Evolutionary conservation across 2,888 invertebrate species (phyloP), one percentile per base, ranked within the genome.

Genomic region (Subacronicta megacephala): DNA sequence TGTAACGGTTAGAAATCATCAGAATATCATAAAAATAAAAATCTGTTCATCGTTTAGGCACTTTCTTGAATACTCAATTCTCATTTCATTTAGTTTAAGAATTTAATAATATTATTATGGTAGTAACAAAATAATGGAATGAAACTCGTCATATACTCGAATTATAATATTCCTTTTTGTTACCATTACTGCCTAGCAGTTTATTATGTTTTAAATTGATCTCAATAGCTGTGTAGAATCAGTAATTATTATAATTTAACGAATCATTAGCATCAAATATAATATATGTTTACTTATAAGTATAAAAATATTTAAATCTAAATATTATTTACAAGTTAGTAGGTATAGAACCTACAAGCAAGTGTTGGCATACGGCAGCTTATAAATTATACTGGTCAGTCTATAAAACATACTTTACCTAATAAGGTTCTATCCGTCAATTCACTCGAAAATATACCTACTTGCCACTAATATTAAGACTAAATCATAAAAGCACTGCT

Each of bases 401-500:
- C 16, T 16, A n/a, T 9, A 36, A 36, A 10, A n/a, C n/a, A n/a
- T 45, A 40, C 2, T 37, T 36, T 18, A 7, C 18, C 6, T 18
- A 33, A 2, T 49, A 46, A 26, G 26, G 3, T 26, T 37, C 13
- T 36, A 42, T 49, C 60, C 65, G 75, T 75, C 72, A 72, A 75
- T 64, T 69, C 47, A 63, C 49, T 37, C 40, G 16, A 53, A 54
- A 38, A 12, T 40, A 49, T 59, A 43, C 51, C 44, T 59, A 43
- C 51, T 66, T 60, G 64, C 49, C 62, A 72, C 47, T 75, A 71
- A 65, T 71, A 0, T 62, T 75, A 76, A 68, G 58, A 47, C 40
- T 60, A 72, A n/a, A n/a, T n/a, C n/a, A n/a, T n/a, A n/a, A n/a
- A 76, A 81, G 82, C 84, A 82, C 82, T 80, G 88, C 84, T 88